phyloP scores from a whole-genome alignment of 1,140 invertebrate genomes.

The Heliothis subflexa region DNA sequence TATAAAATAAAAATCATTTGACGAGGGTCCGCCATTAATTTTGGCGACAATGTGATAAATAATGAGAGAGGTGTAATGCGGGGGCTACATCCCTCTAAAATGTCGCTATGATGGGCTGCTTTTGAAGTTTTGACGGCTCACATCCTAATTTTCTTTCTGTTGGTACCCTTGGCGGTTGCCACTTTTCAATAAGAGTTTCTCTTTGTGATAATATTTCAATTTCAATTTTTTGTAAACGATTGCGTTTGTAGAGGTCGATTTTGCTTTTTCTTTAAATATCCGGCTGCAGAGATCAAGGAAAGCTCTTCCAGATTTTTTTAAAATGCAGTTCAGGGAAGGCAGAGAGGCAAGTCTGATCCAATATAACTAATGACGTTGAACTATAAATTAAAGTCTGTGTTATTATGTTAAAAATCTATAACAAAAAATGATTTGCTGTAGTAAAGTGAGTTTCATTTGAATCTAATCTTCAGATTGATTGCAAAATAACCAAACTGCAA shows the following conservation, averaged over 20 bases:
- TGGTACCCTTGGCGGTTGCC: conserved; percentile 62
- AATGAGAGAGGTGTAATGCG: conserved; percentile 83
- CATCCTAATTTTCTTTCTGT: conserved; percentile 84
- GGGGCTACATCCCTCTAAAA: conserved; percentile 82
- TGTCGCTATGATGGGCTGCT: conserved; percentile 72
- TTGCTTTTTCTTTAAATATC: neutral
- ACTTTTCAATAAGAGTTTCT: conserved; percentile 74
- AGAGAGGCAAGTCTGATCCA: too few species aligned
- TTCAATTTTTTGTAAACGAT: conserved; percentile 56
- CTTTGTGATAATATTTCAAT: conserved; percentile 73
- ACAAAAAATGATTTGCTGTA: neutral
- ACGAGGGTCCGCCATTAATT: conserved; percentile 85
- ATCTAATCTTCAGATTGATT: too few species aligned
- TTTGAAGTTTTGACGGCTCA: conserved; percentile 82
- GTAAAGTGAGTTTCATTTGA: too few species aligned
- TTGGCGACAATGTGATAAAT: conserved; percentile 85
- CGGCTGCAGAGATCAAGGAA: neutral
- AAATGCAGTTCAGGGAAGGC: too few species aligned
- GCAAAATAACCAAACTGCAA: too few species aligned
- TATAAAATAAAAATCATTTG: conserved; percentile 85
- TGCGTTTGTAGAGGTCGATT: neutral
- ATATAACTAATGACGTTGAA: neutral
- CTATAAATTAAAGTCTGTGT: neutral
- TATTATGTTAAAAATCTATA: too few species aligned
- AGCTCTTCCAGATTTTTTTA: neutral